These are phyloP conservation scores for Tetraodon nigroviridis DNA, from an alignment of 2,113 vertebrate species.

Conservation along the genomic window DNA sequence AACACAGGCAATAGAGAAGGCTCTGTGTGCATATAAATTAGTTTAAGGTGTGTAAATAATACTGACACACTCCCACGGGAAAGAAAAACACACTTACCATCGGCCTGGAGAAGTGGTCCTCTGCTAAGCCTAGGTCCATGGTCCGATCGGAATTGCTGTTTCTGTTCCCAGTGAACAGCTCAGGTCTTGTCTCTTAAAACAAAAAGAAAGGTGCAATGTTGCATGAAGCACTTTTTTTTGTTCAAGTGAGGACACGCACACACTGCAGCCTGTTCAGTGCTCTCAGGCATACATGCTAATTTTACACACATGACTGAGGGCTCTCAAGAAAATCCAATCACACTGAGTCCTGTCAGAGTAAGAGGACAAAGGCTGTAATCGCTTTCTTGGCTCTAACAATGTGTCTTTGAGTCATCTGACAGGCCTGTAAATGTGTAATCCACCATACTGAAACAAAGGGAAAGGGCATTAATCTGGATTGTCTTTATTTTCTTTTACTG, in stretches of 20 bases:
- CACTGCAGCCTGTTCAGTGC: background rate
- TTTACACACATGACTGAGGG: slow-evolving; percentile 24
- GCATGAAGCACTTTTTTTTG: slow-evolving; percentile 4
- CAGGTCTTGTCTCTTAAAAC: slow-evolving; percentile 71
- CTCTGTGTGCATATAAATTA: background rate
- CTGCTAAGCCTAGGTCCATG: slow-evolving; percentile 89
- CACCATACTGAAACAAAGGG: no score
- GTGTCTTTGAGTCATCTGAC: slow-evolving; percentile 20
- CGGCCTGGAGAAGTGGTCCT: slow-evolving; percentile 92
- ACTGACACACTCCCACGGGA: background rate
- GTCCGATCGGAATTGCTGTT: slow-evolving; percentile 71
- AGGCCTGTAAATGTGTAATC: no score
- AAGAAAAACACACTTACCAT: slow-evolving; percentile 71
- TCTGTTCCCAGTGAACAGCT: slow-evolving; percentile 68
- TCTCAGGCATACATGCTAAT: slow-evolving; percentile 15
- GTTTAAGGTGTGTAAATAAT: background rate
- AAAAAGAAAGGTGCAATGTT: background rate
- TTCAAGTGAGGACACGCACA: slow-evolving; percentile 8
- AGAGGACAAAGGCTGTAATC: background rate
- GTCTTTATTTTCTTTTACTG: no score
- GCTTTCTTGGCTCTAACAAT: slow-evolving; percentile 26
- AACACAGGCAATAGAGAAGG: background rate
- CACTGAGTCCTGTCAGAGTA: background rate
- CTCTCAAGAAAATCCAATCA: slow-evolving; percentile 2
- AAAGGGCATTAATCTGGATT: no score